These are phyloP conservation scores for Catocala nupta DNA, from an alignment of 2,888 invertebrate genomes.

Conservation along the genomic window DNA sequence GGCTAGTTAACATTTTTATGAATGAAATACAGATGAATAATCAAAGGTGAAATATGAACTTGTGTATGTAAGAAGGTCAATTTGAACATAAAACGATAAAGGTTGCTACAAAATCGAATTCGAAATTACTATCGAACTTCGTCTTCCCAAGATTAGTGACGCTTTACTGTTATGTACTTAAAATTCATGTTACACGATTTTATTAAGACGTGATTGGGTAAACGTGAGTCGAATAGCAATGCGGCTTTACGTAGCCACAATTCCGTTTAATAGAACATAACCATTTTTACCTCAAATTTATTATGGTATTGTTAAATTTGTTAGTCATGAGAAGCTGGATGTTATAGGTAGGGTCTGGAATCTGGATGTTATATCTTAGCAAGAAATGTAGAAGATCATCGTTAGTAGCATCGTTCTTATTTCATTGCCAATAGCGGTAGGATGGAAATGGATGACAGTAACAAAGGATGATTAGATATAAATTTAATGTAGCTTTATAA, in stretches of 20 bases:
- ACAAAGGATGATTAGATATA: too few species aligned
- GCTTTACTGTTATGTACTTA: conserved; percentile 49
- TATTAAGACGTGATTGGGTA: conserved; percentile 61
- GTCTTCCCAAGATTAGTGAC: conserved; percentile 30
- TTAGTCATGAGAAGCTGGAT: background rate
- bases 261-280: conserved; percentile 27
- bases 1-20: conserved; percentile 37
- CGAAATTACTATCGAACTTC: conserved; percentile 28
- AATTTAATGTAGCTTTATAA: too few species aligned
- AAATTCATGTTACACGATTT: conserved; percentile 61
- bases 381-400: background rate
- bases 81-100: conserved; percentile 36
- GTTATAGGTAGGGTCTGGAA: background rate
- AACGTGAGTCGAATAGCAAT: conserved; percentile 57
- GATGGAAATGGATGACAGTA: background rate
- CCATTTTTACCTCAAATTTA: conserved; percentile 34
- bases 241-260: conserved; percentile 30
- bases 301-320: conserved; percentile 32
- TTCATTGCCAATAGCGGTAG: background rate
- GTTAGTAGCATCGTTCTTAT: background rate
- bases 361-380: background rate
- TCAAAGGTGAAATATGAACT: conserved; percentile 33
- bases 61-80: conserved; percentile 45
- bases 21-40: conserved; percentile 38
- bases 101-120: conserved; percentile 29